phyloP scores from a whole-genome alignment of 2,797 vertebrate genomes.

The Sparus aurata region DNA sequence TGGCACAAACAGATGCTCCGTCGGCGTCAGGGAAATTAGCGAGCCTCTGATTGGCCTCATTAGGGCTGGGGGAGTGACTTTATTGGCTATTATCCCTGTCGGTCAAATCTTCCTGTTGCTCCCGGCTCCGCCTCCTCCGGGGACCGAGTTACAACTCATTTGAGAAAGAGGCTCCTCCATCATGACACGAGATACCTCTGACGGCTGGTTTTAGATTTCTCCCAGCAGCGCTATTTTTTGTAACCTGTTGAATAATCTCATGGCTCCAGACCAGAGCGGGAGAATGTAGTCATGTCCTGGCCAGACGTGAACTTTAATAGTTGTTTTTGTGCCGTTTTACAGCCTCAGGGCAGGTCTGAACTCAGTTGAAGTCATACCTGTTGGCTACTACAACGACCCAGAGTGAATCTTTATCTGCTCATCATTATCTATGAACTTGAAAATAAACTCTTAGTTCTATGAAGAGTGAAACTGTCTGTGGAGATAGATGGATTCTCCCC shows the following conservation, averaged over 20 bases:
- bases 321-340: neutral
- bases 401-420: neutral
- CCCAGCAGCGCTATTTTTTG: conserved; percentile 30
- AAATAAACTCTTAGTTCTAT: neutral
- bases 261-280: neutral
- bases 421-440: neutral
- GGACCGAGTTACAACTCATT: conserved; percentile 78
- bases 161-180: conserved; percentile 69
- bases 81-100: conserved; percentile 52
- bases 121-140: conserved; percentile 39
- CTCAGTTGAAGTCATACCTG: neutral
- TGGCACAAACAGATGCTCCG: conserved; percentile 59
- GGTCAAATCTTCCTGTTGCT: conserved; percentile 46
- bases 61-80: neutral
- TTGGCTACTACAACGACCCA: neutral
- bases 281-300: neutral
- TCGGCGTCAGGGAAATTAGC: neutral
- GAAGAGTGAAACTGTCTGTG: neutral
- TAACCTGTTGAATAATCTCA: conserved; percentile 49
- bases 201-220: conserved; percentile 74
- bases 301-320: neutral
- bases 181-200: conserved; percentile 69
- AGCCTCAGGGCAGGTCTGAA: neutral
- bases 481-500: neutral
- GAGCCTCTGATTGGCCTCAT: conserved; percentile 56